phyloP scores from a whole-genome alignment of 2,113 vertebrate genomes.

The Heterotis niloticus region DNA sequence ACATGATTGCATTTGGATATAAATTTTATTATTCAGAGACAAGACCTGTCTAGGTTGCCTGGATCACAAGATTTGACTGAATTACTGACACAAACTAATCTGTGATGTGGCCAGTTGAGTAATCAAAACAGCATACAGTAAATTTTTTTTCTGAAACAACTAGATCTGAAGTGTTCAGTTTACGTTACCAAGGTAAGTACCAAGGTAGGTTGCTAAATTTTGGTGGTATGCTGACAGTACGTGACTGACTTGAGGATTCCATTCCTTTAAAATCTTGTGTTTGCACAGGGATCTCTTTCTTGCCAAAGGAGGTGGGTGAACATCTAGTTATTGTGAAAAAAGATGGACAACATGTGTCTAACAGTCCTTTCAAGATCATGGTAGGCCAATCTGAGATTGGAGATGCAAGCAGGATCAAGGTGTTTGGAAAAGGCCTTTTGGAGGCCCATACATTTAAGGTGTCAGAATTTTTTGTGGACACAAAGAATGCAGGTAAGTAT shows the following conservation, averaged over 20 bases:
- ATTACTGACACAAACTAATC: too few relatives aligned
- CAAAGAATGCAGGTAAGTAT: constrained; percentile 79
- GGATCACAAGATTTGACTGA: too few relatives aligned
- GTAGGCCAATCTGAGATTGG: constrained; percentile 91
- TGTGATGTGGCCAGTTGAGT: too few relatives aligned
- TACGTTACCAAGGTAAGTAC: too few relatives aligned
- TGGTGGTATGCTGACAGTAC: neutral
- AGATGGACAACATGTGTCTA: constrained; percentile 81
- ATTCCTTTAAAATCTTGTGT: neutral
- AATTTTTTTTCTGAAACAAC: neutral
- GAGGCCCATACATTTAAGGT: constrained; percentile 87
- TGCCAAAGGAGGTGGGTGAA: constrained; percentile 94
- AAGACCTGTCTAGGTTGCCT: too few relatives aligned
- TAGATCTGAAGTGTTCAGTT: neutral
- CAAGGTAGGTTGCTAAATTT: neutral
- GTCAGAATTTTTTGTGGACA: constrained; percentile 93
- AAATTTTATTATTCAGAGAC: too few relatives aligned
- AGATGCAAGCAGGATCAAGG: constrained; percentile 86
- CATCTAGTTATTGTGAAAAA: constrained; percentile 92
- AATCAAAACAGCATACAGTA: too few relatives aligned
- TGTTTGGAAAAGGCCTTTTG: constrained; percentile 79
- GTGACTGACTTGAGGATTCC: neutral
- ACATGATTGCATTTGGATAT: too few relatives aligned
- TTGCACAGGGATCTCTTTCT: constrained; percentile 89
- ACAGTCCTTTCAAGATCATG: constrained; percentile 97